Base-by-base conservation (phyloP, 2,113 vertebrate species). In the Misgurnus mizolepis region DNA sequence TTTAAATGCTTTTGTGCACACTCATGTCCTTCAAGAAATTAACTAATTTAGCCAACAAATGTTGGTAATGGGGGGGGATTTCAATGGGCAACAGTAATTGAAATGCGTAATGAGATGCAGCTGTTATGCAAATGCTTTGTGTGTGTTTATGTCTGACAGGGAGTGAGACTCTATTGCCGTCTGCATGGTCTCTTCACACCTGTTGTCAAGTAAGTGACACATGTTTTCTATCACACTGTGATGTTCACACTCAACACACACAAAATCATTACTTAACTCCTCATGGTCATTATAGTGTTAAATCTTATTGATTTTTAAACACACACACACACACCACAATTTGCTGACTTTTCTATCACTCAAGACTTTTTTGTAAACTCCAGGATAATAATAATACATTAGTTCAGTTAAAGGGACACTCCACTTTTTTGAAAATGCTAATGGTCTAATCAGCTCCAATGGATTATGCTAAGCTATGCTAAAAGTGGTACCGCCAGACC, bases 91-190 rank as follows among this genome's bases (percentile, higher is more conserved):
- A 10, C 4, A 49, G 56, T 22, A 39, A 27, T 27, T 62, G 12
- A 64, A 64, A 75, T 64, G 5, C 43, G 34, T 49, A 62, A 6
- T n/a, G 34, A 43, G 1, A 49, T 27, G 72, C 72, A 75, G 72
- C 72, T 75, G 72, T 64, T 18, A 15, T 75, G 22, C 58, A 75
- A 64, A 64, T 75, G 58, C 58, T 73, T 69, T 50, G 50, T 45
- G 47, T 64, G 9, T 58, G 79, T 90, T 87, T 86, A 78, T 82
- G 15, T 72, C 3, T 27, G 3, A 27, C 79, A 99, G 98, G 98
- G 98, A 27, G 95, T 99, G 85, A 94, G 98, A 83, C 93, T 99
- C 40, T 99, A 99, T 91, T 99, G 97, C 89, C 95, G 98, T 41
- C 94, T 99, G 2, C 98, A 99, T 89, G 95, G 96, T 90, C 95